Base-by-base conservation (phyloP, 2,888 invertebrate genomes). In the Congeria kusceri region DNA sequence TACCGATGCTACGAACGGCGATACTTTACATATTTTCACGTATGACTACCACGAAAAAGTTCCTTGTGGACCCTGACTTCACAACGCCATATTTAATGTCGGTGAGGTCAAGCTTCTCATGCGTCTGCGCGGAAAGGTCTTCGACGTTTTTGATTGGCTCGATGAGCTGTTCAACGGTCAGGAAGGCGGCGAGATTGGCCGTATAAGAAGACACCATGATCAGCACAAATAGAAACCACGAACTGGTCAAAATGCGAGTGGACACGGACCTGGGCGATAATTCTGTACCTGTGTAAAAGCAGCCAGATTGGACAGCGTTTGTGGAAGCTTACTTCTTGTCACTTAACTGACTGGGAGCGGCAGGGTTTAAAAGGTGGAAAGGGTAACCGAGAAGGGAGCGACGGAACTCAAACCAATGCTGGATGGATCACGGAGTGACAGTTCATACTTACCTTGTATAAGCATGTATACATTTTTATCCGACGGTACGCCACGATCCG, bases 161-260 rank as follows among this genome's bases (percentile, higher is more conserved):
- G 74, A 98, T 97, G 95, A 98, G 98, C 47, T 98, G 94, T 93
- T 99, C 98, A 29, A 99, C 99, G 0, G 99, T 99, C 57, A 99
- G 95, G 94, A 99, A 99, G 0, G 99, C 99, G 0, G 99, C 99
- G 90, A 99, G 94, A 94, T 98, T 98, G 15, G 99, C 99, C 5
- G 99, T 99, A 94, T 99, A 99, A 9, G 99, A 99, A 0, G 98
- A 98, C 79, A 99, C 97, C 92, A 99, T 98, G 93, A 99, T 99
- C 49, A 99, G 95, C 0, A 99, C 99, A 94, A 99, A 99, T 94
- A 99, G 99, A 98, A 99, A 99, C 99, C 99, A 99, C 44, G 94
- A 91, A 23, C 94, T 98, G 13, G 98, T 98, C 7, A 99, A 98
- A 83, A 99, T 97, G 66, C 99, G 95, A 0, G 99, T 99, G 2